phyloP scores from a whole-genome alignment of 2,888 invertebrate species.

The Maniola hyperantus region DNA sequence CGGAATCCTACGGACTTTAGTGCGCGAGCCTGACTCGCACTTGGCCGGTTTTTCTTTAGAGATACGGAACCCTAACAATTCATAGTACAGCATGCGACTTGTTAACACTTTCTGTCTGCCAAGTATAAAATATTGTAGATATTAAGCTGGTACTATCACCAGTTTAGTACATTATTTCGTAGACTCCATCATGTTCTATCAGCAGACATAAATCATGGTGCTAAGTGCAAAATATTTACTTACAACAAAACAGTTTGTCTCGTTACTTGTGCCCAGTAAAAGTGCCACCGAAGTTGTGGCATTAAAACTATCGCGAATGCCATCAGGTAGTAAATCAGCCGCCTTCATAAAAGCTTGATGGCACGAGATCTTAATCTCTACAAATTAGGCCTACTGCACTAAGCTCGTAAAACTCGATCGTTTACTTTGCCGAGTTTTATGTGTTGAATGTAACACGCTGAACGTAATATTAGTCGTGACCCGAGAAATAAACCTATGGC shows the following conservation, averaged over 20 bases:
- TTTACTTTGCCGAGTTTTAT: constrained; percentile 23
- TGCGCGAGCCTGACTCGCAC: too few species aligned
- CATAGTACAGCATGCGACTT: too few species aligned
- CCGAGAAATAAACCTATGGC: too few species aligned
- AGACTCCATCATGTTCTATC: background rate
- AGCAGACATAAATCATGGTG: background rate
- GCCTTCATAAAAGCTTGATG: constrained; percentile 34
- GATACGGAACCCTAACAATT: too few species aligned
- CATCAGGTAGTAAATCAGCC: constrained; percentile 39
- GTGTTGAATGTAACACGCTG: constrained; percentile 2
- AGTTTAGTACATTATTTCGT: background rate
- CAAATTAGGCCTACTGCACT: constrained; percentile 32
- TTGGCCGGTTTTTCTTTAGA: too few species aligned
- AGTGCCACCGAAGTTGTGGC: constrained; percentile 14
- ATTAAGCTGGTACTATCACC: background rate
- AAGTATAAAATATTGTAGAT: too few species aligned
- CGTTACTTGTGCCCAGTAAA: constrained; percentile 8
- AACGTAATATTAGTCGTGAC: too few species aligned
- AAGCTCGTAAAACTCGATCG: constrained; percentile 25
- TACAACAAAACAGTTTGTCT: background rate
- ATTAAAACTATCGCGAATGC: constrained; percentile 32
- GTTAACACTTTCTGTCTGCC: too few species aligned
- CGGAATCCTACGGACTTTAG: too few species aligned
- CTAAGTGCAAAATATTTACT: background rate
- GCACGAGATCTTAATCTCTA: constrained; percentile 32